A percentile compares a stretch with the other conserved stretches of the same genome.
phyloP scores from a whole-genome alignment of 2,113 vertebrate genomes.

The Clarias batrachus region DNA sequence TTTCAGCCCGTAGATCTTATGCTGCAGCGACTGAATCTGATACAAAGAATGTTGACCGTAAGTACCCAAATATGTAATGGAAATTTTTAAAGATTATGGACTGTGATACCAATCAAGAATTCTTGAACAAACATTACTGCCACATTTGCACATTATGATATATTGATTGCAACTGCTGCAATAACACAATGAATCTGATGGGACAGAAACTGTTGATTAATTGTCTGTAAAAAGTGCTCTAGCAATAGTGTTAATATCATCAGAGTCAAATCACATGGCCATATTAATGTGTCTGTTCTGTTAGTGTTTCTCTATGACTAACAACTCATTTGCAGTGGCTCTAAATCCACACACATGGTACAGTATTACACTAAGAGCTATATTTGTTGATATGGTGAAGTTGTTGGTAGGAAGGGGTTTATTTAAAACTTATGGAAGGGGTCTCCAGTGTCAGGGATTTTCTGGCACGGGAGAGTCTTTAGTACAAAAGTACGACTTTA shows the following conservation, averaged over 20 bases:
- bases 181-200: background rate
- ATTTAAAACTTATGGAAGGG: background rate
- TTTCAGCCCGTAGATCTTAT: constrained; percentile 64
- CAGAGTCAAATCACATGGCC: background rate
- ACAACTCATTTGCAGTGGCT: background rate
- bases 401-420: background rate
- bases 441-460: background rate
- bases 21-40: constrained; percentile 60
- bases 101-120: background rate
- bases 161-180: background rate
- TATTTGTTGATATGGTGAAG: background rate
- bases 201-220: background rate
- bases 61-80: background rate
- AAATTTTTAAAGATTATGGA: background rate
- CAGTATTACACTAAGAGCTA: background rate
- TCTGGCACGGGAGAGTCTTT: background rate
- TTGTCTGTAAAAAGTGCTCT: background rate
- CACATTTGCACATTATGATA: background rate
- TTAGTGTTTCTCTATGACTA: background rate
- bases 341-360: background rate
- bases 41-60: background rate
- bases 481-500: background rate
- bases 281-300: background rate
- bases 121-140: background rate
- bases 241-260: background rate